Percentiles rank a stretch among this genome's conserved stretches.
Evolutionary conservation across 1,140 invertebrate species (phyloP).

Genomic region (Pinna nobilis): DNA sequence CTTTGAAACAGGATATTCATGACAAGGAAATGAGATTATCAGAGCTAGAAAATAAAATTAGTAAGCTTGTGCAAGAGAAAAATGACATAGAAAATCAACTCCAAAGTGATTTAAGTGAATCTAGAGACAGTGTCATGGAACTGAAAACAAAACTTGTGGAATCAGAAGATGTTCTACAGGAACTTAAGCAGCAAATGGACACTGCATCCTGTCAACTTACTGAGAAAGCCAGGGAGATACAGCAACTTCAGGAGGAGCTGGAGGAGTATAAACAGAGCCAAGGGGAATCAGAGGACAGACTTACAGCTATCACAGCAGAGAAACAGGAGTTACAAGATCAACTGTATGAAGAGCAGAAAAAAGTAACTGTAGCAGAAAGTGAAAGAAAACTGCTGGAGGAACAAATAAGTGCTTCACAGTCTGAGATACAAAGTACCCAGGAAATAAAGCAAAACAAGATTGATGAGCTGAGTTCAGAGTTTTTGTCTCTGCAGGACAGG

Average conservation of each 20-base stretch:
- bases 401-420: conserved; percentile 34
- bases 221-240: background rate
- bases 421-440: conserved; percentile 38
- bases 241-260: background rate
- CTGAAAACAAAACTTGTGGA: background rate
- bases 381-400: conserved; percentile 30
- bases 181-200: background rate
- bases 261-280: background rate
- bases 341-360: background rate
- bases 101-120: background rate
- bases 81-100: background rate
- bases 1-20: too few relatives aligned
- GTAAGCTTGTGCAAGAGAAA: too few relatives aligned
- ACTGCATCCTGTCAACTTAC: background rate
- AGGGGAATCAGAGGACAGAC: conserved; percentile 7
- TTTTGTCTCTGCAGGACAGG: conserved; percentile 11
- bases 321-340: conserved; percentile 17
- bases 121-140: background rate
- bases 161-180: conserved; percentile 2
- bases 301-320: conserved; percentile 10
- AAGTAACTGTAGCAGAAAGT: background rate
- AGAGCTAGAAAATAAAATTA: too few relatives aligned
- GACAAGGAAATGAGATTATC: too few relatives aligned
- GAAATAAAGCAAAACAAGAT: conserved; percentile 29
- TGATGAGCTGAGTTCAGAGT: conserved; percentile 7